Base-by-base conservation (phyloP, 1,140 invertebrate species). In the Drosophila sp. region DNA sequence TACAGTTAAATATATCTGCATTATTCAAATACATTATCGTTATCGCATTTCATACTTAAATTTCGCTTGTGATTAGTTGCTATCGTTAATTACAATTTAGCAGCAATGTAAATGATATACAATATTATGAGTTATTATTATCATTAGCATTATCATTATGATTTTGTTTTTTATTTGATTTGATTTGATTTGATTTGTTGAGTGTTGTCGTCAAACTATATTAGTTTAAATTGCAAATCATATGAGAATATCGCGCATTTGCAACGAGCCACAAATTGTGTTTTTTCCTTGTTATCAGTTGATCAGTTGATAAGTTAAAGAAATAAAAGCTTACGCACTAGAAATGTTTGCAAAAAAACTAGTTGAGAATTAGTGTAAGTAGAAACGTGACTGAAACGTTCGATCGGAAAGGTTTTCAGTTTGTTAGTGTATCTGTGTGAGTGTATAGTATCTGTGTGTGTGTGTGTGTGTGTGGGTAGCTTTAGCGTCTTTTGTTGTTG, bases 31-130 rank as follows among this genome's bases (percentile, higher is more conserved):
- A 66, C 50, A 18, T 61, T 58, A 69, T 53, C 29, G 16, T 51
- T 53, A 70, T 59, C 50, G 61, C 70, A 76, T 73, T 72, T 77
- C 65, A 81, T 72, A 74, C 40, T 75, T 75, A 59, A 63, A 64
- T 70, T 84, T 76, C 56, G 48, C 58, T 70, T 63, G 63, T 73
- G 50, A 76, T 87, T 78, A 80, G 74, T 73, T 59, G 71, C 65
- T 63, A 77, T 54, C 27, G 18, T 64, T 48, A 32, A 21, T 54
- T 63, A 72, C 56, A 46, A 59, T 65, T 76, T 72, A 48, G 75
- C 80, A 72, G 80, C 80, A 61, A 67, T 83, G 80, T 83, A 83
- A 84, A 84, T 84, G 80, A 83, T 84, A 84, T 80, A 84, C 64
- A 84, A 84, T 79, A 72, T 63, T 63, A 76, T 72, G 46, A 67